phyloP scores from a whole-genome alignment of 2,888 invertebrate species.

The Brachypalpus laphriformis region DNA sequence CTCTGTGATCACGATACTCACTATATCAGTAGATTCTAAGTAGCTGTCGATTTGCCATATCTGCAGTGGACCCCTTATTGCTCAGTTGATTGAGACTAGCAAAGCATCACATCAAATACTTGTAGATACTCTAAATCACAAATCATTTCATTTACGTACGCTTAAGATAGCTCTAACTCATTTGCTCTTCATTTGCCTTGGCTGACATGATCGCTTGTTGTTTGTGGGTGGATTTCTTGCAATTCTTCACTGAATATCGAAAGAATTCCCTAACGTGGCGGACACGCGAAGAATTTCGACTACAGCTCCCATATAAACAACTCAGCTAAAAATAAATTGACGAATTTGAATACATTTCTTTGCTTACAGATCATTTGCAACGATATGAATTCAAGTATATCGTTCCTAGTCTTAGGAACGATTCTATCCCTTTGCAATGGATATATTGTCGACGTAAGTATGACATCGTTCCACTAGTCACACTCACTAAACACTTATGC shows the following conservation, averaged over 20 bases:
- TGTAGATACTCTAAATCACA: too few relatives aligned
- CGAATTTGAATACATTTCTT: neutral
- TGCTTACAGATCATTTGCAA: constrained; percentile 32
- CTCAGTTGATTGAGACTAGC: too few relatives aligned
- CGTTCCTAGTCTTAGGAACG: constrained; percentile 75
- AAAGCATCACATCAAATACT: too few relatives aligned
- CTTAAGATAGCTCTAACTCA: neutral
- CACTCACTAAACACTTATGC: neutral
- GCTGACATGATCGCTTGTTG: neutral
- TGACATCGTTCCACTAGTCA: neutral
- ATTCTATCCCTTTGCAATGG: constrained; percentile 72
- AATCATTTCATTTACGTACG: too few relatives aligned
- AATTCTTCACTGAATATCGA: neutral
- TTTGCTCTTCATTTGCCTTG: neutral
- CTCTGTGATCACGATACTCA: too few relatives aligned
- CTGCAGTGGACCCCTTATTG: too few relatives aligned
- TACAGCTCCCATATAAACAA: neutral
- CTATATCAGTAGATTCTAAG: too few relatives aligned
- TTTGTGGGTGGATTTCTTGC: neutral
- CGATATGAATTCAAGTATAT: constrained; percentile 73
- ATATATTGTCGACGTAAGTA: constrained; percentile 69
- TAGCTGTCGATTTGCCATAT: too few relatives aligned
- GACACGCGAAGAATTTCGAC: neutral
- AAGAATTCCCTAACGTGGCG: neutral
- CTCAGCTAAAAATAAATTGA: constrained; percentile 31